A percentile compares a stretch with the other conserved stretches of the same genome.
phyloP scores from a whole-genome alignment of 2,888 invertebrate species.

The Erebia palarica region DNA sequence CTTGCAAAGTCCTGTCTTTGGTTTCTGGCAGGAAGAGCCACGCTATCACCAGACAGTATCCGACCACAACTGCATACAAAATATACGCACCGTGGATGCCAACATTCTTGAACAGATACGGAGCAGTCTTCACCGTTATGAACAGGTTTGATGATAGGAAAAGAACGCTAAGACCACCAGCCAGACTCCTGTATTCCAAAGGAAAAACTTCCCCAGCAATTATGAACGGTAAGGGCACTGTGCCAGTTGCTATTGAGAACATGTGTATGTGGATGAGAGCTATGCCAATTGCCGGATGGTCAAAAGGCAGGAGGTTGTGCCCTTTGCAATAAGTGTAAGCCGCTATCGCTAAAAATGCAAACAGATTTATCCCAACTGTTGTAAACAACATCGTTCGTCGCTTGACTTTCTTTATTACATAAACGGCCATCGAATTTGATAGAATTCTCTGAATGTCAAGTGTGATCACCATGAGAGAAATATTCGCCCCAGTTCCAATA shows the following conservation, averaged over 20 bases:
- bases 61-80: conserved; percentile 54
- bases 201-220: conserved; percentile 87
- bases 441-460: conserved; percentile 64
- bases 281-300: conserved; percentile 56
- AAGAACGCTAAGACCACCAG: conserved; percentile 66
- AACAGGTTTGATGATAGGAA: conserved; percentile 61
- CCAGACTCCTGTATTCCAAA: conserved; percentile 81
- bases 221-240: conserved; percentile 85
- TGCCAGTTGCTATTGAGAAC: conserved; percentile 80
- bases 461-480: conserved; percentile 59
- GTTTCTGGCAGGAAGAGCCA: conserved; percentile 64
- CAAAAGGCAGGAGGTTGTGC: conserved; percentile 47
- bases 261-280: conserved; percentile 68
- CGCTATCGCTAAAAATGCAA: conserved; percentile 54
- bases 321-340: conserved; percentile 56
- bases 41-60: conserved; percentile 56
- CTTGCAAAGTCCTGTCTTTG: conserved; percentile 67
- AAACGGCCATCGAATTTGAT: conserved; percentile 59
- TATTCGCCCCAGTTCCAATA: conserved; percentile 53
- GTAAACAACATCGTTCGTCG: conserved; percentile 60
- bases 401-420: conserved; percentile 64
- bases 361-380: conserved; percentile 54
- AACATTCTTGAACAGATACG: conserved; percentile 52
- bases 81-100: conserved; percentile 60
- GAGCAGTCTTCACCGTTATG: conserved; percentile 62